phyloP scores from a whole-genome alignment of 2,888 invertebrate genomes.

The Elegia similella region DNA sequence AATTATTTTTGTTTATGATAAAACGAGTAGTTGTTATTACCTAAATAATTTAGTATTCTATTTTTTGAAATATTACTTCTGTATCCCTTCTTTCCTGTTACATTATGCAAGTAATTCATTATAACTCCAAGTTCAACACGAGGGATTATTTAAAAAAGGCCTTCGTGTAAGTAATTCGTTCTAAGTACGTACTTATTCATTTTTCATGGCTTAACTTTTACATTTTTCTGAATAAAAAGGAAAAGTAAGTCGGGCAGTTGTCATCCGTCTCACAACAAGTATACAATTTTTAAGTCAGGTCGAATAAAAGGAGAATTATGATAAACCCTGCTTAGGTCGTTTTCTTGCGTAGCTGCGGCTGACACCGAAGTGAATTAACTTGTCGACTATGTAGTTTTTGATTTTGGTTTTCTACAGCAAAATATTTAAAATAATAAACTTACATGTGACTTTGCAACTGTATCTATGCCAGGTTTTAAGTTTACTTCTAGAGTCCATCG shows the following conservation, averaged over 20 bases:
- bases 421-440: too few relatives aligned
- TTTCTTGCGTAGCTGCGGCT: conserved; percentile 29
- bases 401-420: too few relatives aligned
- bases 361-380: conserved; percentile 32
- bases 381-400: too few relatives aligned
- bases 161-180: conserved; percentile 14
- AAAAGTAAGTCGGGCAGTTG: conserved; percentile 28
- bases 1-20: too few relatives aligned
- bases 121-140: conserved; percentile 1
- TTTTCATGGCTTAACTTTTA: conserved; percentile 15
- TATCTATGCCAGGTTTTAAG: too few relatives aligned
- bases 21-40: too few relatives aligned
- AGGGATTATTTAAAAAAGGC: conserved; percentile 1
- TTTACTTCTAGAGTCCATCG: too few relatives aligned
- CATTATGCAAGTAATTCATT: not conserved
- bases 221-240: conserved; percentile 13
- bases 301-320: conserved; percentile 51
- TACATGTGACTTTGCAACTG: too few relatives aligned
- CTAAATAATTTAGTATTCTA: too few relatives aligned
- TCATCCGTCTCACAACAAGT: conserved; percentile 36
- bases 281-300: conserved; percentile 45
- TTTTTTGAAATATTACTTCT: not conserved
- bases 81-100: not conserved
- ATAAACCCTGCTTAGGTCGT: conserved; percentile 46
- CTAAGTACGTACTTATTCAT: conserved; percentile 16